Percentiles rank a stretch among this genome's conserved stretches.
Conservation (phyloP, 2,888 invertebrate species). For the Drepana falcataria region DNA sequence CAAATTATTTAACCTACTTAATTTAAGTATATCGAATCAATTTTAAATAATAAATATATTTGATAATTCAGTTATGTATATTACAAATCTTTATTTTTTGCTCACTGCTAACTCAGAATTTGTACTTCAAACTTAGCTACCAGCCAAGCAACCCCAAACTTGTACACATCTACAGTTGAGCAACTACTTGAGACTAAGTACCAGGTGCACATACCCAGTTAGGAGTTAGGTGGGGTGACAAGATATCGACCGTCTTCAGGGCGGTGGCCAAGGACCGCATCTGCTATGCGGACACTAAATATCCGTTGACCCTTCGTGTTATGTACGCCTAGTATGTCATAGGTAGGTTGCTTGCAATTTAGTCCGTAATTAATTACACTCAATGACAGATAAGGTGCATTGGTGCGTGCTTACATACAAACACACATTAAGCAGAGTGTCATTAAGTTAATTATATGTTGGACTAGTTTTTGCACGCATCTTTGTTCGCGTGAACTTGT, state of each 20-base stretch:
- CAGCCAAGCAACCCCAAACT: background rate
- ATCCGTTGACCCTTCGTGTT: slow-evolving; percentile 71
- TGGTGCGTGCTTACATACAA: slow-evolving; percentile 32
- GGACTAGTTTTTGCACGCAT: background rate
- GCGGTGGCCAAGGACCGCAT: slow-evolving; percentile 74
- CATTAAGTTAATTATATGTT: slow-evolving; percentile 15
- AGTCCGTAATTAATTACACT: slow-evolving; percentile 70
- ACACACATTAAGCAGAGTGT: slow-evolving; percentile 16
- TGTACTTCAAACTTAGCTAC: background rate
- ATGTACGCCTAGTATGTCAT: slow-evolving; percentile 50
- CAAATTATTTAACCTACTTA: too few species aligned
- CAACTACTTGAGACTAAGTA: slow-evolving; percentile 37
- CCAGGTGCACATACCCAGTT: slow-evolving; percentile 70
- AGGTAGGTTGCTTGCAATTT: slow-evolving; percentile 49
- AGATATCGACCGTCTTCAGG: slow-evolving; percentile 76
- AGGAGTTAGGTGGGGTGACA: slow-evolving; percentile 71
- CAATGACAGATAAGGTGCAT: slow-evolving; percentile 72
- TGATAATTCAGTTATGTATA: too few species aligned
- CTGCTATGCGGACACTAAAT: slow-evolving; percentile 75
- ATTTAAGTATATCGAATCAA: too few species aligned
- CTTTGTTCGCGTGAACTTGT: background rate
- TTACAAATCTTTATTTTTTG: too few species aligned
- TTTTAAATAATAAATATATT: too few species aligned
- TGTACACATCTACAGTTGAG: slow-evolving; percentile 7
- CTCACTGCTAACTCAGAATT: background rate